Evolutionary conservation across 2,888 invertebrate genomes (phyloP).

Genomic region (Cybosia mesomella): DNA sequence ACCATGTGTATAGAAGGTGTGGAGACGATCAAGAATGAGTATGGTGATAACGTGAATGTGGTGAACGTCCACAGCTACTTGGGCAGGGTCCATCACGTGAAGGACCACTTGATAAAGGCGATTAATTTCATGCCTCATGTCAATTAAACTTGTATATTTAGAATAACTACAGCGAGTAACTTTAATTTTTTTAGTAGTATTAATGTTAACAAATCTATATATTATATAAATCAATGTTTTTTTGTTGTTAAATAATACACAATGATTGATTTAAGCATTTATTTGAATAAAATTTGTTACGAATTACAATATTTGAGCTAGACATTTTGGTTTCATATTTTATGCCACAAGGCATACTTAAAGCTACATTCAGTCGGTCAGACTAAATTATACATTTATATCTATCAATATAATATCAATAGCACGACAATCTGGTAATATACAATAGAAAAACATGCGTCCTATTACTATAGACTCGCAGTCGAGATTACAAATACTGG

Average conservation of each 20-base stretch:
- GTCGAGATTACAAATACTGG: constrained; percentile 7
- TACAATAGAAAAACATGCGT: not conserved
- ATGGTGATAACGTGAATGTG: constrained; percentile 64
- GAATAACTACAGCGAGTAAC: not conserved
- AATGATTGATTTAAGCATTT: constrained; percentile 55
- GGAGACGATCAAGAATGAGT: constrained; percentile 73
- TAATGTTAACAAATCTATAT: not conserved
- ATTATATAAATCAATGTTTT: not conserved
- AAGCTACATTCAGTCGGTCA: constrained; percentile 66
- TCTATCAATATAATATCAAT: constrained; percentile 23
- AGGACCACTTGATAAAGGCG: constrained; percentile 64
- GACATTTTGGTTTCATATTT: constrained; percentile 71
- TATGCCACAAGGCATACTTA: constrained; percentile 67
- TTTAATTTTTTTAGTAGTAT: not conserved
- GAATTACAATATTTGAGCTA: constrained; percentile 74
- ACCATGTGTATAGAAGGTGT: constrained; percentile 72
- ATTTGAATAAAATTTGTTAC: constrained; percentile 58
- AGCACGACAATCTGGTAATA: constrained; percentile 2
- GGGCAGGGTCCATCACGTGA: constrained; percentile 56
- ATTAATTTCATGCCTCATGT: constrained; percentile 62
- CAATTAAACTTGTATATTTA: constrained; percentile 40
- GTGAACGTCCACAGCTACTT: constrained; percentile 76
- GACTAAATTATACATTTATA: constrained; percentile 45
- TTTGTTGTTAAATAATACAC: constrained; percentile 22
- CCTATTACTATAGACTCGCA: not conserved